Evolutionary conservation across 2,797 vertebrate species (phyloP), one percentile per base, ranked within the genome.

Genomic region (Cirrhinus mrigala): DNA sequence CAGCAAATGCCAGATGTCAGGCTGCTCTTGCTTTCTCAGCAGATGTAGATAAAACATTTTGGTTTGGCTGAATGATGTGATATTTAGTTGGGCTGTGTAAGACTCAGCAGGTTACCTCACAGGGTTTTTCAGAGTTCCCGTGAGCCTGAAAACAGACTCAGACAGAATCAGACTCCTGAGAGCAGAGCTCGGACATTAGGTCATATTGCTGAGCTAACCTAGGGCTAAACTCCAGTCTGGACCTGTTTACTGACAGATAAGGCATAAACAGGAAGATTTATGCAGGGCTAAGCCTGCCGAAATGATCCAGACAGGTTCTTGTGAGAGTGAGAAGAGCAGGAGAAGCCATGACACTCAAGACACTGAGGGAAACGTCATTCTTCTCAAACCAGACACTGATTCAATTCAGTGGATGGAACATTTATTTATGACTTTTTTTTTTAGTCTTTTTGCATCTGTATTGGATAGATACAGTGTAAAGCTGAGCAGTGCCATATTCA

Each of bases 221-320:
- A 84, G 73, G 52, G 46, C 60, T 81, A 44, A 81, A 18, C 68
- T 85, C 71, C 80, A 81, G 84, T 87, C 68, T 88, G 83, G 81
- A 85, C 75, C 46, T 80, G 87, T 86, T 85, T 89, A 87, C 89
- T 68, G 66, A 83, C 79, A 89, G 88, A 84, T 87, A 82, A 66
- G 58, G 71, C 71, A 89, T 81, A 91, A 89, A 90, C 78, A 86
- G 75, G 74, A 83, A 22, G 69, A 89, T 90, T 85, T 15, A 85
- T 81, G n/a, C 58, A 66, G 46, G 48, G 37, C 33, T 66, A 78
- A 71, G 15, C 24, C 60, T 56, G 66, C 52, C 50, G 6, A 66
- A 33, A 81, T 50, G 52, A 10, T 62, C 71, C 50, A 81, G 87
- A 77, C 66, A 6, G 77, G 15, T 58, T 81, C 14, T 46, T 70